Conservation (phyloP, 2,888 invertebrate species). For the Nomada fucata region DNA sequence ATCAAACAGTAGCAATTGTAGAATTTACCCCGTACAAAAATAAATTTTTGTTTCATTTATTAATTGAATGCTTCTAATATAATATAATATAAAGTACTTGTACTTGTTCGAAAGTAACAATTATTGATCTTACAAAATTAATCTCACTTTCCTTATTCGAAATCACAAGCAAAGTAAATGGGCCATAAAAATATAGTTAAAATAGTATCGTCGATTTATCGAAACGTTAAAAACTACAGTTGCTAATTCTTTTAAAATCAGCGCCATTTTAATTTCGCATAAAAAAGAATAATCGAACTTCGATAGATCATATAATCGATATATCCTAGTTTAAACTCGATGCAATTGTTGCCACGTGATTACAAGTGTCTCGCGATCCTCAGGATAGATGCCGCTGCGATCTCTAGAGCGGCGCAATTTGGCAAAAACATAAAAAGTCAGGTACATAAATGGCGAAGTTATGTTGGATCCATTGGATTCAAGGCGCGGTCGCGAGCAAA, state of each 20-base stretch:
- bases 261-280: not conserved
- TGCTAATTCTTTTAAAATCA: not conserved
- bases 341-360: constrained; percentile 37
- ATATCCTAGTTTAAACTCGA: constrained; percentile 28
- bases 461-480: constrained; percentile 74
- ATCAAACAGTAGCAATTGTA: too few species aligned
- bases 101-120: not conserved
- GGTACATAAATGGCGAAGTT: constrained; percentile 62
- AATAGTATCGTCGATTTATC: too few species aligned
- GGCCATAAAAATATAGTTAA: too few species aligned
- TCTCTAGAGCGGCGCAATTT: constrained; percentile 50
- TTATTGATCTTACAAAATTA: not conserved
- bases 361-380: constrained; percentile 38
- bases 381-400: constrained; percentile 65
- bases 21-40: too few species aligned
- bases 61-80: too few species aligned
- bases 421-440: constrained; percentile 66
- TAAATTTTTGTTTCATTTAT: too few species aligned
- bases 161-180: not conserved
- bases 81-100: not conserved
- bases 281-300: not conserved
- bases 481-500: constrained; percentile 78
- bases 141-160: not conserved
- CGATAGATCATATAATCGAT: constrained; percentile 27
- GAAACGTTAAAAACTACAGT: too few species aligned